phyloP scores from a whole-genome alignment of 2,113 vertebrate species.

The Psittacus erithacus region DNA sequence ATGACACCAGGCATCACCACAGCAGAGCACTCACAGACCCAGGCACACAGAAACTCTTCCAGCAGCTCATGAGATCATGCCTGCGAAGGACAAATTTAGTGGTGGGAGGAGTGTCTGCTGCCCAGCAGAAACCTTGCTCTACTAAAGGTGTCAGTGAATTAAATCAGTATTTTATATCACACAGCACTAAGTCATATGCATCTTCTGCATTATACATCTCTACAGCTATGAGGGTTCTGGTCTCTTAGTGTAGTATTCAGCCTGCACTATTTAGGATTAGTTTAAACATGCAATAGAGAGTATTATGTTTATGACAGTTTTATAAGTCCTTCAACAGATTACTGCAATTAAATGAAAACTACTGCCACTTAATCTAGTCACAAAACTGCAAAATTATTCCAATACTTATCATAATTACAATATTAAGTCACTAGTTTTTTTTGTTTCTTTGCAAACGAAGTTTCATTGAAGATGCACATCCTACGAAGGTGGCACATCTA shows the following conservation, averaged over 20 bases:
- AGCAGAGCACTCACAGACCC: background rate
- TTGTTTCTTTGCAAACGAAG: constrained; percentile 68
- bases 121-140: background rate
- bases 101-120: background rate
- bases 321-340: constrained; percentile 44
- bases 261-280: constrained; percentile 10
- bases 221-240: background rate
- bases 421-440: constrained; percentile 54
- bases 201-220: background rate
- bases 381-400: constrained; percentile 46
- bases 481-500: constrained; percentile 34
- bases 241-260: background rate
- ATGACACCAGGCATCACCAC: background rate
- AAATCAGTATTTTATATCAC: background rate
- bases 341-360: constrained; percentile 49
- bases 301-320: background rate
- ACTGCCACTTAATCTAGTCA: constrained; percentile 33
- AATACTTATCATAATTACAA: constrained; percentile 61
- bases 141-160: background rate
- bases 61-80: background rate
- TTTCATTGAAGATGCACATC: constrained; percentile 51
- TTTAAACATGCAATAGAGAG: background rate
- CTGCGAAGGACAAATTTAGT: background rate
- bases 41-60: background rate
- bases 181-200: background rate